These are phyloP conservation scores for Mesochorus sp. DNA, from an alignment of 2,888 invertebrate genomes.

Conservation along the genomic window DNA sequence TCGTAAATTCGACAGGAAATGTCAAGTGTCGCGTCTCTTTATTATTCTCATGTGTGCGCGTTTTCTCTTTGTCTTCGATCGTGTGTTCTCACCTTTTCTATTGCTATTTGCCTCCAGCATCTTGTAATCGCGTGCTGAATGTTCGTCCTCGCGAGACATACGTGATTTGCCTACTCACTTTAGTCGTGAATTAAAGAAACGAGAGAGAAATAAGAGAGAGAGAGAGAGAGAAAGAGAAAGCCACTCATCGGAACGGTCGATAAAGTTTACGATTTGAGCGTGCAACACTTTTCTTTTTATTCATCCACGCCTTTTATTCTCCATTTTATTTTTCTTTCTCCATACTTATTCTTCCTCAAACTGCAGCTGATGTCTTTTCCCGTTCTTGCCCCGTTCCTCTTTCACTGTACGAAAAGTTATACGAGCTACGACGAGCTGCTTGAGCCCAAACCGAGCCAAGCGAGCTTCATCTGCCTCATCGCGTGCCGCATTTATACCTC, in stretches of 20 bases:
- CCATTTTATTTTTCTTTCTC: constrained; percentile 5
- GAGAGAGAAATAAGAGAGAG: too few relatives aligned
- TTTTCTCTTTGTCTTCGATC: constrained; percentile 51
- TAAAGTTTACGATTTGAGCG: constrained; percentile 60
- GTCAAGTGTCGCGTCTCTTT: constrained; percentile 41
- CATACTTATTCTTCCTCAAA: constrained; percentile 19
- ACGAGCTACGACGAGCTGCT: constrained; percentile 53
- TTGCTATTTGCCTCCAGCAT: neutral
- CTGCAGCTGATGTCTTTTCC: constrained; percentile 10
- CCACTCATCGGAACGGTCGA: constrained; percentile 52
- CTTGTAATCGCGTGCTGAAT: too few relatives aligned
- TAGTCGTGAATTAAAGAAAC: too few relatives aligned
- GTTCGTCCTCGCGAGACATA: constrained; percentile 43
- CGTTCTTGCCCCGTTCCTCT: neutral
- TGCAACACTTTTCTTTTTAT: constrained; percentile 28
- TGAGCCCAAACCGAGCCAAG: constrained; percentile 47
- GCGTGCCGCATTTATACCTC: constrained; percentile 51
- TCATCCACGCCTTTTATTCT: constrained; percentile 51
- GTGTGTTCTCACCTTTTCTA: constrained; percentile 21
- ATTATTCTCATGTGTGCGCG: constrained; percentile 12
- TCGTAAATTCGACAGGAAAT: constrained; percentile 61
- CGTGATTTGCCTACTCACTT: constrained; percentile 59
- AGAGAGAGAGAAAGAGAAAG: constrained; percentile 19
- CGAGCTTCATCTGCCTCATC: constrained; percentile 52
- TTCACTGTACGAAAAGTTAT: constrained; percentile 33